These are phyloP conservation scores for Tamias sibiricus DNA, from an alignment of 2,113 vertebrate genomes.

Conservation along the genomic window DNA sequence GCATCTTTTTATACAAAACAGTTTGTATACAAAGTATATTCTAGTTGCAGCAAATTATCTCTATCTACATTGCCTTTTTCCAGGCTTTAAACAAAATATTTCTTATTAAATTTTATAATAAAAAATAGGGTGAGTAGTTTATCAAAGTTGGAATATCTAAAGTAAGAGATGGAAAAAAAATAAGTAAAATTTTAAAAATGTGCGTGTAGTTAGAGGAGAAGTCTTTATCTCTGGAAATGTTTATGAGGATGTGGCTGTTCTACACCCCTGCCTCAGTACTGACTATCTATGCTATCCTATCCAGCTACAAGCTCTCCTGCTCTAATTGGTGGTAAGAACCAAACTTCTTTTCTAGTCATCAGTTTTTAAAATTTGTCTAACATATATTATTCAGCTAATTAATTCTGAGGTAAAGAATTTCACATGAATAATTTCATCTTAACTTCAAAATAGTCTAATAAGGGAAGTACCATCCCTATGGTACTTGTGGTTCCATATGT, in stretches of 20 bases:
- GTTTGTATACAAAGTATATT: no score
- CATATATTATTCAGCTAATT: background rate
- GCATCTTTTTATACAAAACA: no score
- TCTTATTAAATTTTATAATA: background rate
- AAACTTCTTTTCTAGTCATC: background rate
- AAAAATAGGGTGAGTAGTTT: background rate
- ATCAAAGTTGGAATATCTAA: background rate
- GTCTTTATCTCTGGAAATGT: background rate
- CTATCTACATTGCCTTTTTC: background rate
- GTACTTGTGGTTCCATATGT: background rate
- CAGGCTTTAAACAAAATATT: background rate
- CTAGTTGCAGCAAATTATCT: background rate
- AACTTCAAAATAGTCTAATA: background rate
- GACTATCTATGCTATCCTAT: background rate
- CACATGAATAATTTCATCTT: background rate
- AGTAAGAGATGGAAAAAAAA: background rate
- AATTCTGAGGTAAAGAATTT: background rate
- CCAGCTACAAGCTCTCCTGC: accelerated
- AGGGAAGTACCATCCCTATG: background rate
- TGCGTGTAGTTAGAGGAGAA: background rate
- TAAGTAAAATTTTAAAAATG: background rate
- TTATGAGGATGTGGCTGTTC: background rate
- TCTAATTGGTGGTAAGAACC: background rate
- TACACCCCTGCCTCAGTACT: background rate
- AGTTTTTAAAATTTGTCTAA: background rate